These are phyloP conservation scores for Saturnia japonica DNA, from an alignment of 2,888 invertebrate genomes.

Conservation along the genomic window DNA sequence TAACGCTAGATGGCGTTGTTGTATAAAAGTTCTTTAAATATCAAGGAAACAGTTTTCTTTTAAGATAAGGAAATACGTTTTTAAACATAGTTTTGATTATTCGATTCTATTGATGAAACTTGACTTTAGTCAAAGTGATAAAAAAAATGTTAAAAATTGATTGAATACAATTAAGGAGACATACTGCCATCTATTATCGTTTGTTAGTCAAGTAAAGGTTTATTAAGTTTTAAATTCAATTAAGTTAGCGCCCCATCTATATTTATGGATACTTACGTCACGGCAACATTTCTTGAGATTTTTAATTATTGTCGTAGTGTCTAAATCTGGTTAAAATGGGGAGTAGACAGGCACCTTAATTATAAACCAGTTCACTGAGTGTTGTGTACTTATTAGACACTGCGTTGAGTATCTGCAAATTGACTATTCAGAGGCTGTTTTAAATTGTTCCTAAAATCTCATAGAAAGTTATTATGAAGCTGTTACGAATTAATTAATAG, in stretches of 20 bases:
- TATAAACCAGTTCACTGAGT: constrained; percentile 6
- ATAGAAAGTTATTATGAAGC: constrained; percentile 14
- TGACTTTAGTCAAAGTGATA: constrained; percentile 11
- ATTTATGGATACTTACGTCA: constrained; percentile 39
- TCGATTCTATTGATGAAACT: neutral
- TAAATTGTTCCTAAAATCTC: constrained; percentile 14
- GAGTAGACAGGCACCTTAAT: constrained; percentile 33
- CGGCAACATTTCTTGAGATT: constrained; percentile 35
- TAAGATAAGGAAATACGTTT: neutral
- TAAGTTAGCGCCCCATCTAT: constrained; percentile 34
- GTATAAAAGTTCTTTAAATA: neutral
- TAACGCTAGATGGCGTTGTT: constrained; percentile 22
- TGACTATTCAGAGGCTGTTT: constrained; percentile 13
- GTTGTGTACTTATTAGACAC: constrained; percentile 2
- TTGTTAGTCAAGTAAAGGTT: constrained; percentile 19
- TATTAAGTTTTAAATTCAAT: constrained; percentile 33
- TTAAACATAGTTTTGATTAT: neutral
- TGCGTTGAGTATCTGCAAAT: constrained; percentile 3
- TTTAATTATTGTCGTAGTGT: constrained; percentile 34
- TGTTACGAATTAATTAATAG: constrained; percentile 10
- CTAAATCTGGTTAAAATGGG: constrained; percentile 54
- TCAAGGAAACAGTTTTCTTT: neutral
- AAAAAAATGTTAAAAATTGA: constrained; percentile 16
- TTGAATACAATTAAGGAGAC: constrained; percentile 12
- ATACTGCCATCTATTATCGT: constrained; percentile 12